Percentiles rank a stretch among this genome's conserved stretches.
These are phyloP conservation scores for Limnothrissa miodon DNA, from an alignment of 2,113 vertebrate genomes.

Conservation along the genomic window DNA sequence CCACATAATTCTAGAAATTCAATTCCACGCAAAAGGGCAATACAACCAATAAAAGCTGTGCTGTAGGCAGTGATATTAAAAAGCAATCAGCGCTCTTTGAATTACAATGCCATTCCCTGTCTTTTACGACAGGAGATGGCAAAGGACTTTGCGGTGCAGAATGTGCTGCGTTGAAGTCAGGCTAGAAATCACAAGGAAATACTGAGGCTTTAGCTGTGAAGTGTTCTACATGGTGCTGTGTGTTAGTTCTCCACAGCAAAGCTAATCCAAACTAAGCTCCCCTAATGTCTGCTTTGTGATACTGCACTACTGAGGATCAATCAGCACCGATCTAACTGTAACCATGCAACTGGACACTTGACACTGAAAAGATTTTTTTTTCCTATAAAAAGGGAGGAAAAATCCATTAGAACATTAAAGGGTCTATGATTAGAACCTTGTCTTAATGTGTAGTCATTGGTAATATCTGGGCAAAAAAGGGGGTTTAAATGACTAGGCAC, in stretches of 20 bases:
- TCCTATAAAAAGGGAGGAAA: neutral
- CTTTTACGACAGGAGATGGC: conserved; percentile 36
- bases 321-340: neutral
- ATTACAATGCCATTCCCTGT: conserved; percentile 57
- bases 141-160: conserved; percentile 23
- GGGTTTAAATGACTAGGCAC: neutral
- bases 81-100: conserved; percentile 68
- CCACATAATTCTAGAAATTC: conserved; percentile 70
- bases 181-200: conserved; percentile 15
- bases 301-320: neutral
- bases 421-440: neutral
- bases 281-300: neutral
- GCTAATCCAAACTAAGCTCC: neutral
- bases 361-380: neutral
- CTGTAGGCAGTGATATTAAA: conserved; percentile 69
- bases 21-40: conserved; percentile 73
- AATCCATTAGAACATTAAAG: neutral
- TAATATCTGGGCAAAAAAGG: neutral
- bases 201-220: conserved; percentile 14
- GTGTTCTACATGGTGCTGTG: neutral
- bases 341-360: neutral
- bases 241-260: neutral
- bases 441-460: neutral
- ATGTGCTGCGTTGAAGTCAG: neutral
- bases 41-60: conserved; percentile 61